phyloP scores from a whole-genome alignment of 1,140 invertebrate species.

The Babylonia areolata region DNA sequence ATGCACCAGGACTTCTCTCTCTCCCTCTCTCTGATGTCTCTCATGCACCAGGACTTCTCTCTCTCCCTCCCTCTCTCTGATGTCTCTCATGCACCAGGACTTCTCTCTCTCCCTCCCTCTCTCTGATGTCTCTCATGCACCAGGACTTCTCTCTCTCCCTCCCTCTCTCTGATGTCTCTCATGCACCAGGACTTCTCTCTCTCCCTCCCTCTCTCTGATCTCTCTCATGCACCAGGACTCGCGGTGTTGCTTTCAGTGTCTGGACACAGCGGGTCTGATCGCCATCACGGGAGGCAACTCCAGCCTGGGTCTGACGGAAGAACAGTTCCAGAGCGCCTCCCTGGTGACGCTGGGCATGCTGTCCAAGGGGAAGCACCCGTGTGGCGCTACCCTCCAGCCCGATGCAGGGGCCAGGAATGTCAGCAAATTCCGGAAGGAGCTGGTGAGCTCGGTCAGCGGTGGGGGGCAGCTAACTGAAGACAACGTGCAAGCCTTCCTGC shows the following conservation, averaged over 20 bases:
- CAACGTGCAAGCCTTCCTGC: background rate
- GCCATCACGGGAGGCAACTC: background rate
- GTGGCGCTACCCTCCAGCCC: slow-evolving; percentile 2
- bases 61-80: too few relatives aligned
- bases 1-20: too few relatives aligned
- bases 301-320: background rate
- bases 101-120: too few relatives aligned
- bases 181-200: too few relatives aligned
- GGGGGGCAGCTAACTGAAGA: background rate
- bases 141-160: too few relatives aligned
- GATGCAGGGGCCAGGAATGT: background rate
- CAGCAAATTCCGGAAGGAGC: background rate
- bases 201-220: too few relatives aligned
- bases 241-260: slow-evolving; percentile 22
- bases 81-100: too few relatives aligned
- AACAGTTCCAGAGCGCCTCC: background rate
- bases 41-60: too few relatives aligned
- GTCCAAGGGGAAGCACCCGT: slow-evolving; percentile 22
- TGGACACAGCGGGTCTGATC: background rate
- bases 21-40: too few relatives aligned
- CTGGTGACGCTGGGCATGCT: background rate
- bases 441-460: background rate
- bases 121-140: too few relatives aligned
- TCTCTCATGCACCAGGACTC: too few relatives aligned
- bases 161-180: too few relatives aligned